Conservation (phyloP, 2,797 vertebrate species). For the Benthosema pterotum region DNA sequence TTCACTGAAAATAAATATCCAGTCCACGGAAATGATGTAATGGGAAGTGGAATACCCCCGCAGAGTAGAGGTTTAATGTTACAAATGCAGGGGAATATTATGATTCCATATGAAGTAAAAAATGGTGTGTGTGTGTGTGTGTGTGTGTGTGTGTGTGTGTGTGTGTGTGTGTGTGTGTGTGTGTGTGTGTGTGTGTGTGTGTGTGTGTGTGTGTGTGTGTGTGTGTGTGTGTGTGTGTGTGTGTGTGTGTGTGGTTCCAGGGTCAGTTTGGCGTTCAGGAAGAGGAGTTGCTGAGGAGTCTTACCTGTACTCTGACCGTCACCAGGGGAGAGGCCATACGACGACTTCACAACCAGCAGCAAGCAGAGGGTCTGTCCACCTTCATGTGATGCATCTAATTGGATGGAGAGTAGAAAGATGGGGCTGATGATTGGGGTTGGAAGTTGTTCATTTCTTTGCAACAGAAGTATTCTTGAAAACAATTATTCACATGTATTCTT, state of each 20-base stretch:
- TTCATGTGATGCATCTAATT: too few species aligned
- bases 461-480: too few species aligned
- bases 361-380: constrained; percentile 76
- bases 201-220: neutral
- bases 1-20: too few species aligned
- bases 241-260: constrained; percentile 42
- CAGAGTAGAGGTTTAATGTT: too few species aligned
- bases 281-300: constrained; percentile 76
- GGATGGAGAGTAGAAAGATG: too few species aligned
- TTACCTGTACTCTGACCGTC: constrained; percentile 72
- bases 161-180: neutral
- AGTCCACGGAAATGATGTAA: too few species aligned
- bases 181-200: neutral
- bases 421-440: too few species aligned
- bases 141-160: neutral
- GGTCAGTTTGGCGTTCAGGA: constrained; percentile 81
- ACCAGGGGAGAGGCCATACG: constrained; percentile 79
- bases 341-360: constrained; percentile 79
- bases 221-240: constrained; percentile 2
- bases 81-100: neutral
- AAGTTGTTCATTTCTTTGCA: too few species aligned
- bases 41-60: too few species aligned
- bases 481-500: too few species aligned
- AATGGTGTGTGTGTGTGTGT: neutral
- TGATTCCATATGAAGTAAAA: neutral